Evolutionary conservation across 2,797 vertebrate genomes (phyloP), one percentile per base, ranked within the genome.

Genomic region (Amazona finschi): DNA sequence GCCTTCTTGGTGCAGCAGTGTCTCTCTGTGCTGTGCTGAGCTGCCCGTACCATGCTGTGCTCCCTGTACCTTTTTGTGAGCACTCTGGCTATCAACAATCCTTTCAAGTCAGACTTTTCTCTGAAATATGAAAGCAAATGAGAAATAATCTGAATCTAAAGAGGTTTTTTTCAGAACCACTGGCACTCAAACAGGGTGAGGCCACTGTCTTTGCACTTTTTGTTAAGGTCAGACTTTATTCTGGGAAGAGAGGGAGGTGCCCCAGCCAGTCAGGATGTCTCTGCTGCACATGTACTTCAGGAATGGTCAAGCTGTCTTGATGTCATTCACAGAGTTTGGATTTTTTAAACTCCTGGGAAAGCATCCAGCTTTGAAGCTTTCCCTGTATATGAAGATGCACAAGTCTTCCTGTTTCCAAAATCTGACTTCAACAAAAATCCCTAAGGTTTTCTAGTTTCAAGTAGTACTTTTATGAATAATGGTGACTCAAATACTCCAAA

Each of bases 81-180:
- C 20, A 5, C 50, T 65, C 62, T 30, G 57, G 7, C 43, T 76
- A 33, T 15, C 5, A 1, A 12, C 1, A 0, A 7, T 31, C 50
- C 61, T 38, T 62, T 67, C 38, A 7, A 47, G 9, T 66, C 66
- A 30, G 19, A 8, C 33, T 80, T 84, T 70, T 41, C 55, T 85
- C 74, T 73, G 67, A 55, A 64, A 90, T 39, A 19, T 73, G 74
- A n/a, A 57, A 62, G 93, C 62, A 96, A 95, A 96, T 92, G 58
- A 94, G 76, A 89, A 95, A 94, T 93, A 96, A 96, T 96, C 73
- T 91, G 81, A 95, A 88, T 94, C 89, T 95, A 72, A 96, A 92
- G 53, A 84, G 39, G 15, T 66, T 53, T 66, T 66, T 65, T 47
- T 28, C n/a, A 82, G 67, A 84, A 41, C 39, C 33, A 44, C 15